Conservation (phyloP, 2,797 vertebrate species). For the Cephalopachus bancanus region DNA sequence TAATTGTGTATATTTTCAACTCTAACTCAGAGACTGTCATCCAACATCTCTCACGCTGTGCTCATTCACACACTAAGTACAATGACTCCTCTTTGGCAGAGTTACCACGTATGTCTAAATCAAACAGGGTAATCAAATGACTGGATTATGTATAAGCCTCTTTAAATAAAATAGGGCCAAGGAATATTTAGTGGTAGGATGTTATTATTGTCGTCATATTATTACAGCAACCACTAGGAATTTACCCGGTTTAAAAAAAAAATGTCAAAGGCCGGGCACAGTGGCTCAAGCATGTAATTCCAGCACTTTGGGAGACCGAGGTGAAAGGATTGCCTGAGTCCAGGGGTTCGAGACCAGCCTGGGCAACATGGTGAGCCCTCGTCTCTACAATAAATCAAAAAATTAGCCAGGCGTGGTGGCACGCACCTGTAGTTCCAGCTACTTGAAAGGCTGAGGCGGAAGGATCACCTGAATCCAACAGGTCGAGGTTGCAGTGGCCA, state of each 20-base stretch:
- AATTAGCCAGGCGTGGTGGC: no score
- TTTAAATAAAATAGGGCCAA: not conserved
- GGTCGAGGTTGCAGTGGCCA: no score
- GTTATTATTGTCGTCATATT: not conserved
- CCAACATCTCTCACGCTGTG: not conserved
- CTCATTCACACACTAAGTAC: not conserved
- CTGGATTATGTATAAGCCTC: not conserved
- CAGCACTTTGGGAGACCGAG: no score
- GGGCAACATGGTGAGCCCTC: no score
- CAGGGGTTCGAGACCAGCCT: no score
- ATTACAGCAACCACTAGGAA: not conserved
- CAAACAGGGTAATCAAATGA: not conserved
- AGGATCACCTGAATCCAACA: no score
- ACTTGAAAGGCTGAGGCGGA: no score
- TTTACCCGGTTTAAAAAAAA: no score
- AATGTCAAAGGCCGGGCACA: not conserved
- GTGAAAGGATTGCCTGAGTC: no score
- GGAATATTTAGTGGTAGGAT: not conserved
- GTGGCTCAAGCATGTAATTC: no score
- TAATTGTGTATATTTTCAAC: not conserved
- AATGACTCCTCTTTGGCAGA: not conserved
- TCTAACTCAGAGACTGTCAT: not conserved
- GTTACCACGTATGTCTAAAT: not conserved
- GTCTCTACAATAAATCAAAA: no score
- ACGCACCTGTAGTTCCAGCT: no score